phyloP scores from a whole-genome alignment of 2,888 invertebrate genomes.

The Thalpophila matura region DNA sequence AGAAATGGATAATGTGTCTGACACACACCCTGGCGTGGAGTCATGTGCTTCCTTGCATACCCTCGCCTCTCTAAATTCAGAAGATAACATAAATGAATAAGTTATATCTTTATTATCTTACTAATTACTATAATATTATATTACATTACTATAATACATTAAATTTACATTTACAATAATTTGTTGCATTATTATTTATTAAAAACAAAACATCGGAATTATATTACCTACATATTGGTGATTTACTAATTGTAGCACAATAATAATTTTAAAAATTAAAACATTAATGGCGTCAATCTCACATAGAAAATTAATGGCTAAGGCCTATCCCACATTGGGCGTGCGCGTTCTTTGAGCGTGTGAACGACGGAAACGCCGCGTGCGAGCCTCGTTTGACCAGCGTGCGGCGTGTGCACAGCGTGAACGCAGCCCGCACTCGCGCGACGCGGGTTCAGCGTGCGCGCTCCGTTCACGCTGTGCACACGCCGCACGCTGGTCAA shows the following conservation, averaged over 20 bases:
- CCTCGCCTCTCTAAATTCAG: slow-evolving; percentile 58
- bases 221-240: slow-evolving; percentile 29
- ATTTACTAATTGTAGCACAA: slow-evolving; percentile 18
- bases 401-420: too few relatives aligned
- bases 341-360: too few relatives aligned
- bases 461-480: too few relatives aligned
- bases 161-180: slow-evolving; percentile 61
- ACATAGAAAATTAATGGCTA: slow-evolving; percentile 25
- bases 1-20: slow-evolving; percentile 75
- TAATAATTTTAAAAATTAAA: slow-evolving; percentile 28
- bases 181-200: slow-evolving; percentile 54
- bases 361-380: too few relatives aligned
- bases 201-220: slow-evolving; percentile 41
- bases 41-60: slow-evolving; percentile 69
- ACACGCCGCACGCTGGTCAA: too few relatives aligned
- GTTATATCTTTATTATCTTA: slow-evolving; percentile 54
- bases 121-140: slow-evolving; percentile 45
- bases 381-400: too few relatives aligned
- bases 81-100: slow-evolving; percentile 59
- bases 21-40: slow-evolving; percentile 67
- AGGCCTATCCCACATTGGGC: too few relatives aligned
- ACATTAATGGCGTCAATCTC: slow-evolving; percentile 26
- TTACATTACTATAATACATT: slow-evolving; percentile 55
- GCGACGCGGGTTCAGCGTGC: too few relatives aligned
- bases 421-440: too few relatives aligned